phyloP scores from a whole-genome alignment of 2,888 invertebrate genomes.

The Dinocampus coccinellae region DNA sequence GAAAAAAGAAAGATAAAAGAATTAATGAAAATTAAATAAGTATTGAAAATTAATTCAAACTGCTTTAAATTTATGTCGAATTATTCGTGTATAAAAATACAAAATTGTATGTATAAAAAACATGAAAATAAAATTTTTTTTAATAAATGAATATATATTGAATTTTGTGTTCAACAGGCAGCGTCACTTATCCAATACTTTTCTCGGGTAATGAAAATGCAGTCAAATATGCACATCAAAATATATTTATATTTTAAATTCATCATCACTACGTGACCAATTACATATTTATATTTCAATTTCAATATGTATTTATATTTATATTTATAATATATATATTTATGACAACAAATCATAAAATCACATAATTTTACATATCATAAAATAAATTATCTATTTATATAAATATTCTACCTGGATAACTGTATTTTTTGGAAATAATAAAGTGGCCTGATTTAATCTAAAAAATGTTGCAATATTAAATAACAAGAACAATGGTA shows the following conservation, averaged over 20 bases:
- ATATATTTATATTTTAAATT: slow-evolving; percentile 11
- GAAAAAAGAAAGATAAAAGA: neutral
- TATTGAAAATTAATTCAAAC: neutral
- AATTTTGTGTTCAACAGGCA: neutral
- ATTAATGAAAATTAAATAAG: neutral
- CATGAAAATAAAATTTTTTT: neutral
- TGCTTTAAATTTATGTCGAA: neutral
- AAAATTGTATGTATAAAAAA: neutral
- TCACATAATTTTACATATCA: neutral
- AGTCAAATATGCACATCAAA: neutral
- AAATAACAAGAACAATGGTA: slow-evolving; percentile 43
- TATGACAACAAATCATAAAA: neutral
- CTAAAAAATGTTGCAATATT: slow-evolving; percentile 36
- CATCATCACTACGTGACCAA: slow-evolving; percentile 27
- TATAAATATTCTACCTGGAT: slow-evolving; percentile 56
- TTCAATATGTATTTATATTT: neutral
- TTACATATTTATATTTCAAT: slow-evolving; percentile 23
- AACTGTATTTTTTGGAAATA: slow-evolving; percentile 57
- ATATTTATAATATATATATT: neutral
- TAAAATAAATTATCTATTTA: neutral
- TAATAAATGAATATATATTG: neutral
- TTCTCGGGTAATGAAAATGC: neutral
- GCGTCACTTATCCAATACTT: slow-evolving; percentile 4
- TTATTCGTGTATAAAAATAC: neutral
- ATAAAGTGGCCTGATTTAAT: slow-evolving; percentile 49